These are phyloP conservation scores for Aleiodes alternator DNA, from an alignment of 2,888 invertebrate species.

Conservation along the genomic window DNA sequence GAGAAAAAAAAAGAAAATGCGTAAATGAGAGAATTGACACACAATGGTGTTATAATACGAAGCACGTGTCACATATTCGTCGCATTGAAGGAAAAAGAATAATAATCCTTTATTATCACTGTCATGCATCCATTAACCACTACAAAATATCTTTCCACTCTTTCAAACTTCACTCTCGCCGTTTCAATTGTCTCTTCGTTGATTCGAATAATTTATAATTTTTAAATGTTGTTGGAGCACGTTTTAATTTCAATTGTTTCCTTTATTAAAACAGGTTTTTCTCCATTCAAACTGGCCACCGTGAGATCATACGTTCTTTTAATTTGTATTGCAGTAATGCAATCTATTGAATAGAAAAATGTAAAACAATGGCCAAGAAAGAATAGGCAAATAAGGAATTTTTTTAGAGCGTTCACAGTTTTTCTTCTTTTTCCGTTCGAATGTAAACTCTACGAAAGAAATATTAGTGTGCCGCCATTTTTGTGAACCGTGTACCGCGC, in stretches of 20 bases:
- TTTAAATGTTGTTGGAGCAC: neutral
- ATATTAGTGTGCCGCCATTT: conserved; percentile 44
- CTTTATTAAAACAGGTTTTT: neutral
- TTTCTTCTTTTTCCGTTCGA: neutral
- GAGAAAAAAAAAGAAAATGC: conserved; percentile 28
- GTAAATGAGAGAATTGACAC: conserved; percentile 34
- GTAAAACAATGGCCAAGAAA: neutral
- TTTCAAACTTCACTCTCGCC: conserved; percentile 13
- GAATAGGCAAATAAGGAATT: neutral
- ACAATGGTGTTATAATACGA: conserved; percentile 40
- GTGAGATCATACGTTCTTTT: conserved; percentile 38
- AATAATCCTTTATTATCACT: conserved; percentile 12
- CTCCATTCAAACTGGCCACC: neutral
- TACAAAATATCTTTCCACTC: conserved; percentile 18
- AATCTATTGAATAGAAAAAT: conserved; percentile 14
- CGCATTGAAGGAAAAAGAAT: neutral
- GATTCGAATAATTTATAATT: neutral
- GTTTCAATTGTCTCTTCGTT: conserved; percentile 11
- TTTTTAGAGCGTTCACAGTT: neutral
- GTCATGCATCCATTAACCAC: conserved; percentile 46
- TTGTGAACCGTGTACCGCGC: conserved; percentile 37
- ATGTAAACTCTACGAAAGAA: conserved; percentile 29
- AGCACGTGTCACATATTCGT: conserved; percentile 46
- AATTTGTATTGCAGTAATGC: conserved; percentile 44
- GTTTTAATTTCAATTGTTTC: neutral